Percentiles rank a stretch among this genome's conserved stretches.
Conservation (phyloP, 2,888 invertebrate species). For the Oasisia sp. region DNA sequence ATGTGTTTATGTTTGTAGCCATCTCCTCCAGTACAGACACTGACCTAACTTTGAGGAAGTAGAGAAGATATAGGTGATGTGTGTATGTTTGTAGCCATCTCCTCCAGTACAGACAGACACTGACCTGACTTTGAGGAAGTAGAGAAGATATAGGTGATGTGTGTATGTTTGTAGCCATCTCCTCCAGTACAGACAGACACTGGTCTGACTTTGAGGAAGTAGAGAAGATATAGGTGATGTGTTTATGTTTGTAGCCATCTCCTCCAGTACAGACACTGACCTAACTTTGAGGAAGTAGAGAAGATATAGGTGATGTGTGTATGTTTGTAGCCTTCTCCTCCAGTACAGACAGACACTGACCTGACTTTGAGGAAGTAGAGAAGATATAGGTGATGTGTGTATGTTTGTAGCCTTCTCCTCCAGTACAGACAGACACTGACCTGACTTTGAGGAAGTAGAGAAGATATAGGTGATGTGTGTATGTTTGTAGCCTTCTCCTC, state of each 20-base stretch:
- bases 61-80: not conserved
- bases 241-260: not conserved
- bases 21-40: not conserved
- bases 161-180: not conserved
- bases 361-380: not conserved
- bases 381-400: not conserved
- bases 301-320: not conserved
- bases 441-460: slow-evolving; percentile 86
- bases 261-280: not conserved
- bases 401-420: not conserved
- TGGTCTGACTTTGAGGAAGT: not conserved
- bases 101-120: not conserved
- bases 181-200: not conserved
- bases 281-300: not conserved
- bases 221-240: not conserved
- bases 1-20: not conserved
- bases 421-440: slow-evolving; percentile 42
- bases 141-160: not conserved
- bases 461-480: slow-evolving; percentile 82
- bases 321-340: not conserved
- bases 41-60: not conserved
- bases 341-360: not conserved
- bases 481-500: slow-evolving; percentile 79
- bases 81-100: not conserved
- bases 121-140: not conserved